These are phyloP conservation scores for Apolygus lucorum DNA, from an alignment of 1,140 invertebrate species.

Conservation along the genomic window DNA sequence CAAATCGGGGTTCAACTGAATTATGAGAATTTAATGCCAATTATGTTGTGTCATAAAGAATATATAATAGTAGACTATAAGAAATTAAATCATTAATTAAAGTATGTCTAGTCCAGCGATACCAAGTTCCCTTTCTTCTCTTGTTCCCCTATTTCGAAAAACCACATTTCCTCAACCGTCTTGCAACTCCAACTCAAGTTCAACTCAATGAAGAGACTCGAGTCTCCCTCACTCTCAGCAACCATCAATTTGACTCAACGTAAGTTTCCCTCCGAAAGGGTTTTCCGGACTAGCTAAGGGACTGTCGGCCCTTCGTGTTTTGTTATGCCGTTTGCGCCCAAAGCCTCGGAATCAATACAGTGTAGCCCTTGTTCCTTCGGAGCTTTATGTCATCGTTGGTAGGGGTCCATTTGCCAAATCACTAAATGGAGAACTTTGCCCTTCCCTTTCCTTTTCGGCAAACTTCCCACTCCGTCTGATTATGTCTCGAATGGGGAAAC, in stretches of 20 bases:
- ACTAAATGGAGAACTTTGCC: conserved; percentile 10
- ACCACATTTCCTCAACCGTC: too few species aligned
- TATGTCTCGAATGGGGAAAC: not conserved
- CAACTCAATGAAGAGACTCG: too few species aligned
- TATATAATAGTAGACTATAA: too few species aligned
- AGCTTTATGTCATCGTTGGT: not conserved
- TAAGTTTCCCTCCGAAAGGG: not conserved
- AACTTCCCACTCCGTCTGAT: conserved; percentile 4
- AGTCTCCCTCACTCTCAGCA: too few species aligned
- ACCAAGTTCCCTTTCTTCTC: too few species aligned
- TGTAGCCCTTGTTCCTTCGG: not conserved
- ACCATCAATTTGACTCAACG: not conserved
- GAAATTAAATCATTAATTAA: too few species aligned
- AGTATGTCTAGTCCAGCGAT: too few species aligned
- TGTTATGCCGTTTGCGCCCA: conserved; percentile 1
- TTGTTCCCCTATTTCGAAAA: too few species aligned
- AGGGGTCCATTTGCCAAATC: conserved; percentile 12
- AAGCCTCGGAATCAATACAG: conserved; percentile 2
- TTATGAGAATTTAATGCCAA: too few species aligned
- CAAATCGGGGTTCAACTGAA: too few species aligned
- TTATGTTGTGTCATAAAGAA: too few species aligned
- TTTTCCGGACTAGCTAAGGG: not conserved
- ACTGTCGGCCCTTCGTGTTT: not conserved
- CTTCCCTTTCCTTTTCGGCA: not conserved
- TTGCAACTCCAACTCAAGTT: too few species aligned